Evolutionary conservation across 2,113 vertebrate genomes (phyloP).

Genomic region (Notechis scutatus): DNA sequence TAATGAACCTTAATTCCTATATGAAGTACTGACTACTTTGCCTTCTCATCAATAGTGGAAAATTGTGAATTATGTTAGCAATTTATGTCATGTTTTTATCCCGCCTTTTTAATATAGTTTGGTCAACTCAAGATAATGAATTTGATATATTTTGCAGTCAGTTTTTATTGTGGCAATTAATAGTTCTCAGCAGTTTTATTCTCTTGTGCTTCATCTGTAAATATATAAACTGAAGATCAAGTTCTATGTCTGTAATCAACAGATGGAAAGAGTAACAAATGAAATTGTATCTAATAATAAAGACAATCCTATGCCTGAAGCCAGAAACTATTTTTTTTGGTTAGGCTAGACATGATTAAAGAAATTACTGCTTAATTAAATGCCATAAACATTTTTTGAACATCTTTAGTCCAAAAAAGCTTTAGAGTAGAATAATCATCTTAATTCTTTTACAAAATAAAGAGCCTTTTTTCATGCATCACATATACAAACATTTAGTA

Average conservation of each 20-base stretch:
- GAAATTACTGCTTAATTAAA: background rate
- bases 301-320: background rate
- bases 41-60: background rate
- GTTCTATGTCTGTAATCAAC: background rate
- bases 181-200: background rate
- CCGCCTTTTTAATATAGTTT: background rate
- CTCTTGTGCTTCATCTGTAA: background rate
- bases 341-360: background rate
- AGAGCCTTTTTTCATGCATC: background rate
- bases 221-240: slow-evolving; percentile 30
- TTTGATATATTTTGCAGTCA: background rate
- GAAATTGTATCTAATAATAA: background rate
- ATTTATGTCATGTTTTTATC: background rate
- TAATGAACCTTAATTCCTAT: background rate
- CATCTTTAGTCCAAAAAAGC: background rate
- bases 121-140: background rate
- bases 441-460: background rate
- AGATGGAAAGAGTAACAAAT: background rate
- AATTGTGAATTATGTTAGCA: background rate
- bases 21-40: background rate
- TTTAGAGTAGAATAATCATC: background rate
- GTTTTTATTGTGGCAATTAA: background rate
- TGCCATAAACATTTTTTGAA: background rate
- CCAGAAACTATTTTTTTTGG: background rate
- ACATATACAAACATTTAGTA: background rate